Base-by-base conservation (phyloP, 2,797 vertebrate species). In the Linurgus olivaceus region DNA sequence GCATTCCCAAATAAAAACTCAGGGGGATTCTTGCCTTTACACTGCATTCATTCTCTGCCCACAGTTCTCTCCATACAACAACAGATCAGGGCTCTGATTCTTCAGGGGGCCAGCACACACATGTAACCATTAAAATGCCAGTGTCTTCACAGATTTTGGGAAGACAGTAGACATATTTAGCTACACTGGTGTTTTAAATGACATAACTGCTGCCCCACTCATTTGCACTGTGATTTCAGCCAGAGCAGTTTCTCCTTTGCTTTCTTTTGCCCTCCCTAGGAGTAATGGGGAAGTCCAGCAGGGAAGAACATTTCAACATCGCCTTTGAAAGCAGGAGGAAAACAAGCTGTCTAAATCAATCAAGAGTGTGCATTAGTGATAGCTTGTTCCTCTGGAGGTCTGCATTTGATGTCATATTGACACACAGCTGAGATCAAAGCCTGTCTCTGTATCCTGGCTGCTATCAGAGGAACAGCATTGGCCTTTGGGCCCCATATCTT, bases 361-460 rank as follows among this genome's bases (percentile, higher is more conserved):
- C 79, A 48, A 33, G 75, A 76, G 59, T 52, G 70, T 81, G 55
- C 95, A 81, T 95, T 91, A 94, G 89, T 68, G 79, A 52, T 63
- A 86, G 85, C 7, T 14, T 70, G 79, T 88, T 95, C 66, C 93
- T 97, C 95, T 86, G 44, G 89, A 96, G 92, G 72, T 77, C 89
- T 75, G 82, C 85, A 88, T 96, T 96, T 96, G 89, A 95, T 95
- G 94, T 94, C 92, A 35, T 96, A 93, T 94, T 88, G 95, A 94
- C 95, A 97, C 88, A 45, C 26, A 95, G 68, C 81, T 94, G 67
- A 91, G 91, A 97, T 96, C 92, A 96, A 97, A 97, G 94, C 62
- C 75, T 6, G 3, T 75, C 63, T 90, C 79, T 93, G 57, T 66
- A 86, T 89, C 72, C 65, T 88, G 58, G 72, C 84, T 96, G 37